These are phyloP conservation scores for Lamellibrachia columna DNA, from an alignment of 2,888 invertebrate genomes.

Conservation along the genomic window DNA sequence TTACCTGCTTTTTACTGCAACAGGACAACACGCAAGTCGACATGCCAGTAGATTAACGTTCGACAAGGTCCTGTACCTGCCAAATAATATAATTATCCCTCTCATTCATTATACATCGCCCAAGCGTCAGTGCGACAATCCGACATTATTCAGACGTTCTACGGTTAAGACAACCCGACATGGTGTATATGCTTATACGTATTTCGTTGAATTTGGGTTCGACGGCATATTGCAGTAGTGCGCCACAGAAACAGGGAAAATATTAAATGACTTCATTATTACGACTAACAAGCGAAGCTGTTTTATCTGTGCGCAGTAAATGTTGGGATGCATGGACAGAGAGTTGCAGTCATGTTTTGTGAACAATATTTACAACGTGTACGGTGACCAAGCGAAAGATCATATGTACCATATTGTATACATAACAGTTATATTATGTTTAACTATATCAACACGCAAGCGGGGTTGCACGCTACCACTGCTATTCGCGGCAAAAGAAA, in stretches of 20 bases:
- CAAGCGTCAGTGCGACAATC: background rate
- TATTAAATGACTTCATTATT: background rate
- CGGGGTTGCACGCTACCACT: background rate
- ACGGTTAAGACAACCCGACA: background rate
- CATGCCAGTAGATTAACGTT: background rate
- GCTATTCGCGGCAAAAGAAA: background rate
- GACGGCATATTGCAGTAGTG: background rate
- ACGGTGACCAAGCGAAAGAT: too few relatives aligned
- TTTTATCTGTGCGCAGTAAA: too few relatives aligned
- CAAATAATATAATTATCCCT: background rate
- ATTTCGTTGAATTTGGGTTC: background rate
- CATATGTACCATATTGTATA: too few relatives aligned
- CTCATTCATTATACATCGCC: constrained; percentile 1
- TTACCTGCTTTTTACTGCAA: background rate
- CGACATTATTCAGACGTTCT: background rate
- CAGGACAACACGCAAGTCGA: background rate
- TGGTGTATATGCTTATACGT: background rate
- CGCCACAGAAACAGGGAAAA: background rate
- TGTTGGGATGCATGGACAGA: too few relatives aligned
- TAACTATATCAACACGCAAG: too few relatives aligned
- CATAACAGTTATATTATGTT: too few relatives aligned
- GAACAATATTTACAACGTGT: too few relatives aligned
- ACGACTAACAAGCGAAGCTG: background rate
- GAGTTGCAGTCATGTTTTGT: too few relatives aligned
- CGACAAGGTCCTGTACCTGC: background rate